Base-by-base conservation (phyloP, 2,113 vertebrate genomes). In the Pangasianodon hypophthalmus region DNA sequence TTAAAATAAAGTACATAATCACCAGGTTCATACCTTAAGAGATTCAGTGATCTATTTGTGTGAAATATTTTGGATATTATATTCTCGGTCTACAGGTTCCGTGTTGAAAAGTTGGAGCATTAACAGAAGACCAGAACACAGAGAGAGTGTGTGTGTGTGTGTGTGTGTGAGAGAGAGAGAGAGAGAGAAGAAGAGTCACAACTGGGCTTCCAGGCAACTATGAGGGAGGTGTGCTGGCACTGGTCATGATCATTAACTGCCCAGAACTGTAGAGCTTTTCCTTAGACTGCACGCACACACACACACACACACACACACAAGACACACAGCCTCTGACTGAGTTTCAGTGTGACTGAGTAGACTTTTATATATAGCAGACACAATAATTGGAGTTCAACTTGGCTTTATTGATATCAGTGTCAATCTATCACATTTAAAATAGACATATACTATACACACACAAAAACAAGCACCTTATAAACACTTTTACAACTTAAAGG, bases 231-330 rank as follows among this genome's bases (percentile, higher is more conserved):
- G 81, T 32, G 46, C 62, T 81, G 84, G 52, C 77, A 46, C 87
- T 90, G 88, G 89, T 90, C 88, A 50, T 10, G 48, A 83, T 82
- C 90, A 89, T 92, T 87, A 84, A 85, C 50, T 52, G 11, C 10
- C 50, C 44, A 56, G 83, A 50, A 86, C 81, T 88, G 37, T 84
- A 67, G 84, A 75, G 69, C 26, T 41, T 80, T 89, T 52, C 19
- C 37, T 80, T 50, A n/a, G 54, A 37, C 54, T 41, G 21, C 75
- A 46, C 56, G 54, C 73, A 79, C 81, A 85, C 56, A 48, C 79
- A 90, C 77, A 79, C 44, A 86, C 73, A 77, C 82, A 56, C 69
- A 37, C 67, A 84, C 67, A 88, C 7, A 79, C 80, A 37, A 90
- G 62, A 88, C 75, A 4, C 46, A 13, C 10, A 77, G 44, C 67